Percentiles rank a stretch among this genome's conserved stretches.
These are phyloP conservation scores for Laothoe populi DNA, from an alignment of 2,888 invertebrate genomes.

Conservation along the genomic window DNA sequence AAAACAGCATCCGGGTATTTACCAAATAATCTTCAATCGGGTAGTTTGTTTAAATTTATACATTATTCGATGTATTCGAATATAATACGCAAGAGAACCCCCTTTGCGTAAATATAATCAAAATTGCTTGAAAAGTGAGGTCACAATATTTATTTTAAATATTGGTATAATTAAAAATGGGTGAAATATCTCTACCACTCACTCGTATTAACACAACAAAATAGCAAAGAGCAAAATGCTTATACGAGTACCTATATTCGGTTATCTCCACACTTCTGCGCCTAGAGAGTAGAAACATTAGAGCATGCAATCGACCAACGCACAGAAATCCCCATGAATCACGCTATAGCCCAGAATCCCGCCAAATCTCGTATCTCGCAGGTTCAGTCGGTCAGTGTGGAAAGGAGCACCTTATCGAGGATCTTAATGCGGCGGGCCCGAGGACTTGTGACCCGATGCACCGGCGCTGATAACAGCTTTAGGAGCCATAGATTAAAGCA, in stretches of 20 bases:
- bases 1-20: too few relatives aligned
- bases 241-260: too few relatives aligned
- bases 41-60: too few relatives aligned
- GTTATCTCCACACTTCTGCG: background rate
- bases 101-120: too few relatives aligned
- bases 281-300: background rate
- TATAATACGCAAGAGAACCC: too few relatives aligned
- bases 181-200: too few relatives aligned
- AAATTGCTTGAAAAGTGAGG: too few relatives aligned
- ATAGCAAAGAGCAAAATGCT: too few relatives aligned
- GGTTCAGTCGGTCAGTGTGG: conserved; percentile 42
- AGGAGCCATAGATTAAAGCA: conserved; percentile 4
- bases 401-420: conserved; percentile 45
- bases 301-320: background rate
- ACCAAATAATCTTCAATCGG: too few relatives aligned
- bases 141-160: too few relatives aligned
- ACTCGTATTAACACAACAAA: background rate
- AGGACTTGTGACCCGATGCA: conserved; percentile 55
- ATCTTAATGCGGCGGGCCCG: conserved; percentile 53
- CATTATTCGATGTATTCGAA: too few relatives aligned
- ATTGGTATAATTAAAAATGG: too few relatives aligned
- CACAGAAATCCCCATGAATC: conserved; percentile 13
- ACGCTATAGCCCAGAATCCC: conserved; percentile 23
- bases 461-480: conserved; percentile 24
- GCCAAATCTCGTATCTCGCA: conserved; percentile 27